A percentile compares a stretch with the other conserved stretches of the same genome.
phyloP scores from a whole-genome alignment of 2,888 invertebrate species.

The Chymomyza fuscimana region DNA sequence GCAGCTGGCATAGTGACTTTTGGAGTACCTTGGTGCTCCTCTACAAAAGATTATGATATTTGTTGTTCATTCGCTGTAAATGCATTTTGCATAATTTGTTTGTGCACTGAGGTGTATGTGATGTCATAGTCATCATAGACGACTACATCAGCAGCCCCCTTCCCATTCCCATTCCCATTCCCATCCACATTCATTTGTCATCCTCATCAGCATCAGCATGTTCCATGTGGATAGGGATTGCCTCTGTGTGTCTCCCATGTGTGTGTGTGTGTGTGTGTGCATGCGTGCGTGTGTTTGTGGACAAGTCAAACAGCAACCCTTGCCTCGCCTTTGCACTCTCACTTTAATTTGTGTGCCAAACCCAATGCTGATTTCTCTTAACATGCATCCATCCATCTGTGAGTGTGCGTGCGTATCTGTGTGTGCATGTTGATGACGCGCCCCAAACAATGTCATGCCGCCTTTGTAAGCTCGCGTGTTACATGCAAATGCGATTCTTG shows the following conservation, averaged over 20 bases:
- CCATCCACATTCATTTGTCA: neutral
- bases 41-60: neutral
- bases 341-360: slow-evolving; percentile 69
- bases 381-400: slow-evolving; percentile 1
- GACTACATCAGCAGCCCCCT: neutral
- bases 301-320: slow-evolving; percentile 25
- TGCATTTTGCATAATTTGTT: slow-evolving; percentile 71
- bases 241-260: slow-evolving; percentile 1
- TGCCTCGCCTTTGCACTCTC: slow-evolving; percentile 57
- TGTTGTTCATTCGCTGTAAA: slow-evolving; percentile 38
- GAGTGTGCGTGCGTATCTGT: neutral
- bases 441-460: slow-evolving; percentile 63
- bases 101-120: slow-evolving; percentile 60
- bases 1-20: neutral
- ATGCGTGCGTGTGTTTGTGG: slow-evolving; percentile 31
- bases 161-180: no score
- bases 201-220: slow-evolving; percentile 34
- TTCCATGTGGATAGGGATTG: slow-evolving; percentile 19
- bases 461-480: slow-evolving; percentile 68
- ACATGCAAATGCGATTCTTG: slow-evolving; percentile 70
- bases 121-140: slow-evolving; percentile 35
- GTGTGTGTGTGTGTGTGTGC: slow-evolving; percentile 13
- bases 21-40: neutral
- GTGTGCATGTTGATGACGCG: slow-evolving; percentile 1
- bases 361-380: slow-evolving; percentile 5